phyloP scores from a whole-genome alignment of 2,113 vertebrate genomes.

The Ptilonorhynchus violaceus region DNA sequence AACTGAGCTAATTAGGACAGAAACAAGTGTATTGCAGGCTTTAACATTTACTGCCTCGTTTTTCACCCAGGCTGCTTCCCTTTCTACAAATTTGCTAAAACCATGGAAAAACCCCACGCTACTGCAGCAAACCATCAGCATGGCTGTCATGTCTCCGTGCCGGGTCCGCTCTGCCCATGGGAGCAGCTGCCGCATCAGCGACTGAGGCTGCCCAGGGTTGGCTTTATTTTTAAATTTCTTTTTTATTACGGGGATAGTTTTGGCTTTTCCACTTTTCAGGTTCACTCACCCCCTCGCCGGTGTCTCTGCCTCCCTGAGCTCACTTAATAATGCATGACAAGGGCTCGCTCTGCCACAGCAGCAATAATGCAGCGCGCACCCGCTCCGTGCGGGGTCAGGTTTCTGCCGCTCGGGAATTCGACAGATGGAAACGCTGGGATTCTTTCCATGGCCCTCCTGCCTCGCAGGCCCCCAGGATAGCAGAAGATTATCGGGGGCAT shows the following conservation, averaged over 20 bases:
- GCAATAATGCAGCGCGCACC: constrained; percentile 3
- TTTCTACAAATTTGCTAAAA: neutral
- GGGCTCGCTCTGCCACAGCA: constrained; percentile 19
- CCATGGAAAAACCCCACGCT: neutral
- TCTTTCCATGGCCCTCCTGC: constrained; percentile 69
- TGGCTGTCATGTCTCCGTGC: neutral
- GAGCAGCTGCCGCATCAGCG: neutral
- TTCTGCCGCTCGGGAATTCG: constrained; percentile 67
- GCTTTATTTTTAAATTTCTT: neutral
- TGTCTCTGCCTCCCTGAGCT: neutral
- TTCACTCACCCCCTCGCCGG: neutral
- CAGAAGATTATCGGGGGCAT: constrained; percentile 62
- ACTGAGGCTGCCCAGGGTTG: neutral
- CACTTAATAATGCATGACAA: constrained; percentile 60
- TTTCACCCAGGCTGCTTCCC: neutral
- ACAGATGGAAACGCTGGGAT: constrained; percentile 70
- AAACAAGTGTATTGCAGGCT: neutral
- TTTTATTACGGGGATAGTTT: neutral
- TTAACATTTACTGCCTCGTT: neutral
- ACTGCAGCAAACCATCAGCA: constrained; percentile 15
- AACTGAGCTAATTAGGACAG: neutral
- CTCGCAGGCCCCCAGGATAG: constrained; percentile 58
- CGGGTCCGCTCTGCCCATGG: neutral
- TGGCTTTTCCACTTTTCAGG: constrained; percentile 2
- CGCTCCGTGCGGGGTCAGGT: neutral